phyloP scores from a whole-genome alignment of 2,888 invertebrate genomes.

The Drosophila anomalata region DNA sequence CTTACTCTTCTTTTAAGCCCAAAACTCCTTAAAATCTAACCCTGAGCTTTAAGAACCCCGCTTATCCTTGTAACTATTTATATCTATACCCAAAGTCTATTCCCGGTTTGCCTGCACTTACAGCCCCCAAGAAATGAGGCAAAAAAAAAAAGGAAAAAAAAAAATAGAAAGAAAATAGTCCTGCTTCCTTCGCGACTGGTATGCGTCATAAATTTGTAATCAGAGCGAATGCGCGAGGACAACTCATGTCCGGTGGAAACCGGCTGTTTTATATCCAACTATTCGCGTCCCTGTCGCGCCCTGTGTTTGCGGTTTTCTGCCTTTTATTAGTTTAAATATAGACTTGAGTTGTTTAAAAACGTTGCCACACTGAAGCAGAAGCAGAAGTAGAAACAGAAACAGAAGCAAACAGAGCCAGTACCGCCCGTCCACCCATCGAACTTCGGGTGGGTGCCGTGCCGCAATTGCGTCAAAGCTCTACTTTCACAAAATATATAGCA shows the following conservation, averaged over 20 bases:
- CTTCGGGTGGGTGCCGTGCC: constrained; percentile 56
- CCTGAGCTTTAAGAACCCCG: background rate
- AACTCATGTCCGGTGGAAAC: constrained; percentile 50
- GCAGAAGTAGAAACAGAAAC: no score
- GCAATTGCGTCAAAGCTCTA: constrained; percentile 72
- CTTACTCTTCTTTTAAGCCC: no score
- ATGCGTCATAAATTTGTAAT: constrained; percentile 53
- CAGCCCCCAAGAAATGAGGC: background rate
- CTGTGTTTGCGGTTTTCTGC: constrained; percentile 43
- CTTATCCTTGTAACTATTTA: background rate
- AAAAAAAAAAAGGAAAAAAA: no score
- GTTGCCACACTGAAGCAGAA: background rate
- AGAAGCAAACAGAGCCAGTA: background rate
- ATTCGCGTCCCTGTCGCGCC: constrained; percentile 2
- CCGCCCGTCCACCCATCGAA: constrained; percentile 7
- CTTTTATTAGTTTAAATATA: constrained; percentile 78
- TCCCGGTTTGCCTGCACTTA: background rate
- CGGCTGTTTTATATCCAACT: constrained; percentile 35
- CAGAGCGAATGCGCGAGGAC: constrained; percentile 37
- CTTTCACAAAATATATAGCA: constrained; percentile 14
- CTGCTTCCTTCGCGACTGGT: constrained; percentile 2
- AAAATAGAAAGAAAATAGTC: background rate
- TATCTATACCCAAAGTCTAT: background rate
- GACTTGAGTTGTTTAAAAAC: constrained; percentile 64
- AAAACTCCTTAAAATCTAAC: no score